Base-by-base conservation (phyloP, 2,888 invertebrate species). In the Iphiclides podalirius region DNA sequence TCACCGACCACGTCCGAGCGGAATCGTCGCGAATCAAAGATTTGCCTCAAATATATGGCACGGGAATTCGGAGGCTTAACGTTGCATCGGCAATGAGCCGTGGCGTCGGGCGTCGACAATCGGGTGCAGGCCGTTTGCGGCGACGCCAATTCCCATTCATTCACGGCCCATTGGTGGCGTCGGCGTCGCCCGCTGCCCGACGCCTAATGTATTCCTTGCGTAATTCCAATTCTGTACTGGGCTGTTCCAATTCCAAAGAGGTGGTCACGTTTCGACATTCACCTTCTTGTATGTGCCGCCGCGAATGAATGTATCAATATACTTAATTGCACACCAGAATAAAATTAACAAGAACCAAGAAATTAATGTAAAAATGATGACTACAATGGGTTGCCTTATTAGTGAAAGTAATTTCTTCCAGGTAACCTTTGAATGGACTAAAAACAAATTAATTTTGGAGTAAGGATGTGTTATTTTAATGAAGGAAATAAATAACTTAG, bases 1-100 rank as follows among this genome's bases (percentile, higher is more conserved):
- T 56, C 40, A 38, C 17, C 45, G 40, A 59, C 61, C 60, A 63
- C 61, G 63, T 60, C 59, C 61, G 59, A 61, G 65, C 60, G n/a
- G n/a, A n/a, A n/a, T n/a, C 59, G 63, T 61, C 58, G 63, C 62
- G 64, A 64, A 60, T 60, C 60, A 53, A 57, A 61, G 65, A 72
- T 66, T 71, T 66, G 59, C 56, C 61, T n/a, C 66, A 68, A 67
- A 70, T 65, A 72, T 67, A 70, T 66, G 61, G 67, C 58, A 59
- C 64, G 64, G 61, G 64, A 80, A 79, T 78, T 75, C 72, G 71
- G 66, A 71, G 70, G 71, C 60, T 64, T 61, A 64, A 65, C 66
- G 70, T 70, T 75, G 79, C 73, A 74, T 74, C 66, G 64, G 67
- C 75, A 85, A 84, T 84, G 79, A 76, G 78, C 76, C 80, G 80